Evolutionary conservation across 2,888 invertebrate genomes (phyloP), one percentile per base, ranked within the genome.

Genomic region (Copidosoma aretas): DNA sequence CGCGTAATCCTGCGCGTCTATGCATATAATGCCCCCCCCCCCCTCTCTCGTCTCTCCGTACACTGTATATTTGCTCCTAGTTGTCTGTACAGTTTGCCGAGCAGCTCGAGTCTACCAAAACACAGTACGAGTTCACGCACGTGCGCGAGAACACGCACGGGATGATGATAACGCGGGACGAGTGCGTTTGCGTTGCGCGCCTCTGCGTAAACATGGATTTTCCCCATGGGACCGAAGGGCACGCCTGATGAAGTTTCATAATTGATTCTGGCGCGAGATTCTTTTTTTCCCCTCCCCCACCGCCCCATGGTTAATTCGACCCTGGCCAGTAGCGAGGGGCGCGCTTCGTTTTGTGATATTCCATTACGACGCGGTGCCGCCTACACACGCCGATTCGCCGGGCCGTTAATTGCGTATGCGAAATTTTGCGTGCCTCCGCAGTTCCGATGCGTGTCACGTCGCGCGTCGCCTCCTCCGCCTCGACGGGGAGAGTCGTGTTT

Each of bases 201-300:
- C 32, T 32, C 32, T 32, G 32, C 8, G 8, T 32, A n/a, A n/a
- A n/a, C n/a, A n/a, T n/a, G n/a, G n/a, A 32, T 32, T 32, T 32
- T 32, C 32, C 32, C 32, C 8, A 32, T 32, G 32, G 32, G 8
- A 32, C 32, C 32, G n/a, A n/a, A n/a, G 53, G 54, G 39, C 64
- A 53, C 60, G 53, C 54, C 25, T 49, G 72, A 65, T 65, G 65
- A 54, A 57, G 41, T 67, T 67, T 67, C 58, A 46, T 46, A 46
- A 46, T 46, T 46, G 43, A 46, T 46, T 46, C 12, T 46, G 14
- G 15, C 15, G 43, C 15, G 12, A 46, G 12, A 46, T 46, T 46
- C 12, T 12, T 46, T 46, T 46, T 12, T 8, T 32, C 32, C 8
- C 8, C 8, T 32, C n/a, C n/a, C n/a, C n/a, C n/a, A n/a, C n/a